phyloP scores from a whole-genome alignment of 2,113 vertebrate genomes.

The Cnemophilus loriae region DNA sequence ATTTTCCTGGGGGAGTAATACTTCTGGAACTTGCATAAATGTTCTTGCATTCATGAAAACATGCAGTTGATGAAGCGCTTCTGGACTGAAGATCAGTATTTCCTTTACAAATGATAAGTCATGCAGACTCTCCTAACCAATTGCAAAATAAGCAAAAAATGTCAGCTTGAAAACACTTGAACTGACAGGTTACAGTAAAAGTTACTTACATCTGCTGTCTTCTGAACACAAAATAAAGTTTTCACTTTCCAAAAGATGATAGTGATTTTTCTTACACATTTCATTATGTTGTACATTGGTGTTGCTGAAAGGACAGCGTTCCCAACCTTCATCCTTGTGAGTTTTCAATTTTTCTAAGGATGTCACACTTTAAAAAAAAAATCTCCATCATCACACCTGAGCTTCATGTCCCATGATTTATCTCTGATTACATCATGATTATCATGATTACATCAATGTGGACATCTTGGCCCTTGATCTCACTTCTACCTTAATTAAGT shows the following conservation, averaged over 20 bases:
- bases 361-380: background rate
- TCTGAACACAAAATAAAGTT: background rate
- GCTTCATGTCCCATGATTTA: background rate
- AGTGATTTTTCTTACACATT: background rate
- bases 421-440: too few relatives aligned
- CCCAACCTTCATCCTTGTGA: background rate
- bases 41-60: background rate
- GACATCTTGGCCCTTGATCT: slow-evolving; percentile 3
- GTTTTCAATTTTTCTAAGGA: background rate
- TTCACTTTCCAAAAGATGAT: background rate
- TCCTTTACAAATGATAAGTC: background rate
- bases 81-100: background rate
- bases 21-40: background rate
- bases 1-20: background rate
- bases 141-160: background rate
- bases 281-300: background rate
- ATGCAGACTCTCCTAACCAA: background rate
- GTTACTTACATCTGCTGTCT: background rate
- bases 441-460: too few relatives aligned
- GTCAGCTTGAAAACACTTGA: background rate
- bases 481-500: background rate
- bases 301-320: background rate
- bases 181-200: background rate
- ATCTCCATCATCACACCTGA: background rate
- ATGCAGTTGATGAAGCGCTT: background rate